phyloP scores from a whole-genome alignment of 2,888 invertebrate genomes.

The Diarsia rubi region DNA sequence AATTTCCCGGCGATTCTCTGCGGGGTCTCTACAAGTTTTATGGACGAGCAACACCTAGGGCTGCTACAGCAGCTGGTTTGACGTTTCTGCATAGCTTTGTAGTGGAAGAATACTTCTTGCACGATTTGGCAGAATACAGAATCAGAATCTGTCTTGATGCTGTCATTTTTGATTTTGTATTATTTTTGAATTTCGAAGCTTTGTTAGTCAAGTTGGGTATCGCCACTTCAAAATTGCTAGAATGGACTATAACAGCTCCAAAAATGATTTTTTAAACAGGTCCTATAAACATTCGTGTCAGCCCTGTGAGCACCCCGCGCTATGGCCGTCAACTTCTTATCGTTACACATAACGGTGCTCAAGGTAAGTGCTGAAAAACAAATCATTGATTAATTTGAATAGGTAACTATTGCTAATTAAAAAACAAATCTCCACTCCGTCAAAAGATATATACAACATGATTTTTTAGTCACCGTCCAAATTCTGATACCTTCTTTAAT shows the following conservation, averaged over 20 bases:
- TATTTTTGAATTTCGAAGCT: not conserved
- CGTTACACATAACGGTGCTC: slow-evolving; percentile 80
- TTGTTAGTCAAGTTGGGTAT: not conserved
- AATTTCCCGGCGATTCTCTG: slow-evolving; percentile 89
- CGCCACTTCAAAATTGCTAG: not conserved
- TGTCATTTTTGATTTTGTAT: not conserved
- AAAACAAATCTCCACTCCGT: not conserved
- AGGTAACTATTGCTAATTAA: slow-evolving; percentile 3
- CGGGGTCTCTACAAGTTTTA: slow-evolving; percentile 90
- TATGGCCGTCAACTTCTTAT: slow-evolving; percentile 85
- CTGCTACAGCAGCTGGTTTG: slow-evolving; percentile 62
- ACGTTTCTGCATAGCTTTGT: slow-evolving; percentile 6
- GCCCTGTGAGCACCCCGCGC: slow-evolving; percentile 68
- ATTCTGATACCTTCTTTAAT: too few species aligned
- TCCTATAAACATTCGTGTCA: slow-evolving; percentile 33
- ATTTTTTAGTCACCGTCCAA: too few species aligned
- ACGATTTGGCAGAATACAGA: not conserved
- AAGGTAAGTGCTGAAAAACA: slow-evolving; percentile 71
- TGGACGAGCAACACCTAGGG: slow-evolving; percentile 86
- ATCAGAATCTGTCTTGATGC: not conserved
- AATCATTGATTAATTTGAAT: slow-evolving; percentile 68
- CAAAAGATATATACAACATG: too few species aligned
- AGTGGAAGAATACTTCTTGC: not conserved
- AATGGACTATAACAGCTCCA: not conserved
- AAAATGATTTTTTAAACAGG: not conserved